These are phyloP conservation scores for Drosophila mauritiana DNA, from an alignment of 1,140 invertebrate species.

Conservation along the genomic window DNA sequence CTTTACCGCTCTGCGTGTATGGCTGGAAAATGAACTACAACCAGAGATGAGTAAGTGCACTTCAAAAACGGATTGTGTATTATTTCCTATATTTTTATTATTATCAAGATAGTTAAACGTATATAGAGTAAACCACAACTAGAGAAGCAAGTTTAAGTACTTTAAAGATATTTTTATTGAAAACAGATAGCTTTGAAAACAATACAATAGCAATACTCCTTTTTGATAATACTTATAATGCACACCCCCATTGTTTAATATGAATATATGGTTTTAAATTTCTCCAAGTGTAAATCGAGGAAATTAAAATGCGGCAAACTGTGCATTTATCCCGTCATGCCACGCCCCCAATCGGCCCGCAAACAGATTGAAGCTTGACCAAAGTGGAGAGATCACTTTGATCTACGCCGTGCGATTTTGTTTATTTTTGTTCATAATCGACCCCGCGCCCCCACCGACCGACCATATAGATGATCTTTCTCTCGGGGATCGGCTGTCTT, in stretches of 20 bases:
- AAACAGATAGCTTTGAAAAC: too few species aligned
- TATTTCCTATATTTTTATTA: neutral
- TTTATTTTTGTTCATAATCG: constrained; percentile 83
- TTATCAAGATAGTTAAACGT: neutral
- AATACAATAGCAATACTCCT: too few species aligned
- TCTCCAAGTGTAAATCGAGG: constrained; percentile 21
- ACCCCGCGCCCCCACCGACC: constrained; percentile 24
- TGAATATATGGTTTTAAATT: neutral
- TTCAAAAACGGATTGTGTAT: neutral
- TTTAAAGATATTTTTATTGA: neutral
- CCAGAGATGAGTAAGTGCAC: constrained; percentile 23
- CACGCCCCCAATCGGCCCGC: constrained; percentile 47
- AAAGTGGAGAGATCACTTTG: constrained; percentile 61
- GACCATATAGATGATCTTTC: constrained; percentile 27
- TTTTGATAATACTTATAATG: too few species aligned
- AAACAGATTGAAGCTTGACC: constrained; percentile 53
- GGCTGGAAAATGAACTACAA: constrained; percentile 57
- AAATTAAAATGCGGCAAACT: constrained; percentile 81
- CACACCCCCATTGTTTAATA: too few species aligned
- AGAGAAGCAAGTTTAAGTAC: too few species aligned
- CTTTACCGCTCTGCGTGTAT: constrained; percentile 34
- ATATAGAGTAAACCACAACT: too few species aligned
- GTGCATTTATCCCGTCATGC: constrained; percentile 74
- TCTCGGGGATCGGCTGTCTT: constrained; percentile 46
- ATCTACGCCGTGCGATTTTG: constrained; percentile 77